phyloP scores from a whole-genome alignment of 2,888 invertebrate genomes.

The Leucoma salicis region DNA sequence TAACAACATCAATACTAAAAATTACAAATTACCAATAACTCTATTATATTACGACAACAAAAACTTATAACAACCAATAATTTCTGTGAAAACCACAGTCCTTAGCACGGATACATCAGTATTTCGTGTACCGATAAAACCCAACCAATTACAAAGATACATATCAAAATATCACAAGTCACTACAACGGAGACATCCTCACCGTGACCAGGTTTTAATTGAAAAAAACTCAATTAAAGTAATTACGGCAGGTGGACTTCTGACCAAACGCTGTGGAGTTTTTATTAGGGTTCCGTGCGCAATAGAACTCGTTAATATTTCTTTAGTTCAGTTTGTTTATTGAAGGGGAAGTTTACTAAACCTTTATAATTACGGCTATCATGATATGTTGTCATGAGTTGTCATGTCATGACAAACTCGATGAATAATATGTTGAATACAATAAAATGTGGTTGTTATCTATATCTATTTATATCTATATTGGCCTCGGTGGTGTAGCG shows the following conservation, averaged over 20 bases:
- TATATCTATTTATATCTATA: too few relatives aligned
- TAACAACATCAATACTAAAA: neutral
- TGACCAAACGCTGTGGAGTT: slow-evolving; percentile 33
- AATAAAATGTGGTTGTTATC: too few relatives aligned
- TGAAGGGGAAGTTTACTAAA: neutral
- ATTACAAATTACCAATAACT: slow-evolving; percentile 9
- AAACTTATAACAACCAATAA: slow-evolving; percentile 6
- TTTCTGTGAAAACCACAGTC: slow-evolving; percentile 8
- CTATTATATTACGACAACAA: slow-evolving; percentile 12
- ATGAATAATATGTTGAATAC: too few relatives aligned
- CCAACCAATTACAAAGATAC: slow-evolving; percentile 54
- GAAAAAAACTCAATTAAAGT: slow-evolving; percentile 55
- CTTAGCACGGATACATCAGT: slow-evolving; percentile 23
- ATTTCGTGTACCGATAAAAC: slow-evolving; percentile 37
- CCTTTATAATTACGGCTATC: too few relatives aligned
- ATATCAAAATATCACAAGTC: slow-evolving; percentile 38
- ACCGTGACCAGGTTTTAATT: slow-evolving; percentile 45
- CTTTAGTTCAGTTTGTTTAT: neutral
- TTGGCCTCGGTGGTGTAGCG: too few relatives aligned
- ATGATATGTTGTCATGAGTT: too few relatives aligned
- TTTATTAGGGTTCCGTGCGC: slow-evolving; percentile 23
- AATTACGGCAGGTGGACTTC: slow-evolving; percentile 54
- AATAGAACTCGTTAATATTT: neutral
- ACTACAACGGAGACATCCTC: slow-evolving; percentile 43
- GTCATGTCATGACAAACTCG: too few relatives aligned